Base-by-base conservation (phyloP, 2,113 vertebrate genomes). In the Neotragus pygmaeus region DNA sequence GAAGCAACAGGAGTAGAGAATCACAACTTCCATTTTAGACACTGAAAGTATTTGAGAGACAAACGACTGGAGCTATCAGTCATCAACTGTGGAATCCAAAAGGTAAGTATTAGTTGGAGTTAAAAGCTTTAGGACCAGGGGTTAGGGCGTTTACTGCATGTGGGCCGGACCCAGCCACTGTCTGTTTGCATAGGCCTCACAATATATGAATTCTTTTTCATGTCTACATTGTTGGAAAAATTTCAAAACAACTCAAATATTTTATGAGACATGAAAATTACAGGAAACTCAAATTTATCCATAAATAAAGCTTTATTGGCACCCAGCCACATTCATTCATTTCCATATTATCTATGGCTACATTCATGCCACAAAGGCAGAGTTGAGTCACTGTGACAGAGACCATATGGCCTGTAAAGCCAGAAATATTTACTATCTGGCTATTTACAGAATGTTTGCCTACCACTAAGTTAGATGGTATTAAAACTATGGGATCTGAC, bases 251-350 rank as follows among this genome's bases (percentile, higher is more conserved):
- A 84, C n/a, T 97, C 12, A 8, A 93, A 16, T 45, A 14, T 81
- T 95, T 95, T 47, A 88, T 45, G 82, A 78, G 51, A 96, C 81
- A 80, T 91, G 62, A 96, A 94, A 94, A 97, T 95, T 84, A 92
- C 36, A 85, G 70, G 81, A 95, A 97, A 95, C 81, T 88, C 82
- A 96, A 81, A 87, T 90, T 82, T 92, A 91, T 73, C 85, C 95
- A 93, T 88, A 98, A 94, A 97, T 97, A 97, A 97, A 97, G 81
- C 70, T 94, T 75, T 96, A 91, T 94, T 96, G 95, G 92, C 92
- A 88, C 36, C 8, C 4, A 88, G 92, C 91, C 96, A 91, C 13
- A 4, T 39, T 88, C 27, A 36, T 80, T 96, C 15, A 4, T 88
- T 93, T 93, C 39, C 80, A 33, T 86, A 75, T 94, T 96, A 88